phyloP scores from a whole-genome alignment of 2,797 vertebrate genomes.

The Linurgus olivaceus region DNA sequence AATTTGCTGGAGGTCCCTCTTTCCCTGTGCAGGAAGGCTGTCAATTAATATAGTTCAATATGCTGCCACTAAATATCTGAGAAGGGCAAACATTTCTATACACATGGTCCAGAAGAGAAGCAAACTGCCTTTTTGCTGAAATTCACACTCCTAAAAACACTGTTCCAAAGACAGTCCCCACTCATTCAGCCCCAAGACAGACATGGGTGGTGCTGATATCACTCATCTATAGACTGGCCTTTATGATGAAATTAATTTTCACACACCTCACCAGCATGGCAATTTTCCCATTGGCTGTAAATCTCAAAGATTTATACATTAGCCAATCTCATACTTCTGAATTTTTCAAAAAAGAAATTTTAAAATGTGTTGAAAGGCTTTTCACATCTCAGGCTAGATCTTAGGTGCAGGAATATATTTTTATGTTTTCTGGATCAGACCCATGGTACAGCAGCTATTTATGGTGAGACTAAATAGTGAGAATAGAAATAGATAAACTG shows the following conservation, averaged over 20 bases:
- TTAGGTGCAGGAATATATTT: neutral
- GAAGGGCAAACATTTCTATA: neutral
- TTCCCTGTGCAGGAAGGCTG: neutral
- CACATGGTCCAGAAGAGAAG: neutral
- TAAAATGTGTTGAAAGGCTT: neutral
- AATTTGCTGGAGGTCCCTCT: neutral
- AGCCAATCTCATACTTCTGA: neutral
- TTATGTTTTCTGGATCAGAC: neutral
- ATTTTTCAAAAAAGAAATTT: neutral
- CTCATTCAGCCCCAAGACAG: neutral
- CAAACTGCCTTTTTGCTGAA: neutral
- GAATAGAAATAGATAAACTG: neutral
- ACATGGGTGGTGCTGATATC: neutral
- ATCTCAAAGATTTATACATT: neutral
- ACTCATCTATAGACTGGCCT: neutral
- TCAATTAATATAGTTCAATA: neutral
- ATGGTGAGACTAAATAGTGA: neutral
- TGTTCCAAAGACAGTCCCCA: neutral
- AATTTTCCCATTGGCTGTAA: neutral
- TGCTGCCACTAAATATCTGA: neutral
- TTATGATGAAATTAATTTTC: neutral
- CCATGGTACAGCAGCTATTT: neutral
- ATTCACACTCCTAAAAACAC: neutral
- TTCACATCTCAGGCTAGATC: neutral
- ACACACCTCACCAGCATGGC: neutral